Evolutionary conservation across 2,113 vertebrate genomes (phyloP).

Genomic region (Thamnophis sirtalis): DNA sequence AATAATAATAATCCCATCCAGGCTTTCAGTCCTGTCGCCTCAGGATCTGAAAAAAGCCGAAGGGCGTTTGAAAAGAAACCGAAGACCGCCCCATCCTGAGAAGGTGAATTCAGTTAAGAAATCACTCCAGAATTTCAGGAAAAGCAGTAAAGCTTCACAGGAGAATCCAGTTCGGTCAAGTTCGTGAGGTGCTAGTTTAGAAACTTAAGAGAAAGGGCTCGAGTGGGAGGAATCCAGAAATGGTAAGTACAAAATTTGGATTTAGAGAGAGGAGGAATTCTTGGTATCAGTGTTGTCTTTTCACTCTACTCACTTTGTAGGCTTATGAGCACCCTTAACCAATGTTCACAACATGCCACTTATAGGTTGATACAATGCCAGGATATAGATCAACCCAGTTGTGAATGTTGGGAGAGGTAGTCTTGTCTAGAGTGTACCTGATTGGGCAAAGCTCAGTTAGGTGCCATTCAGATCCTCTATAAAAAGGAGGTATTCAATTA

Average conservation of each 20-base stretch:
- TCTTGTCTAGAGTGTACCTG: not conserved
- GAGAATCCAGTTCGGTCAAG: not conserved
- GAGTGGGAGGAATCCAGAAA: not conserved
- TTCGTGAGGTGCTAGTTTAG: not conserved
- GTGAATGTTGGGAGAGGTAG: not conserved
- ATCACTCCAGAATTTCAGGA: not conserved
- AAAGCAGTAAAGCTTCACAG: not conserved
- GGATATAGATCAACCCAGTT: not conserved
- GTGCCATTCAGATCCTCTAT: not conserved
- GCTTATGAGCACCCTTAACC: not conserved
- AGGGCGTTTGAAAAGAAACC: not conserved
- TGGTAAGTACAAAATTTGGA: not conserved
- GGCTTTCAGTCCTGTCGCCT: not conserved
- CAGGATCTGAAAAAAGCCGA: not conserved
- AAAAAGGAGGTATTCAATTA: not conserved
- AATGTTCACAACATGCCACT: not conserved
- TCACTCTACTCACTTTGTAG: not conserved
- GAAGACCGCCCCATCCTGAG: not conserved
- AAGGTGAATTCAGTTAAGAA: not conserved
- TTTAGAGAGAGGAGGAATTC: not conserved
- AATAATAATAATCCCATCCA: not conserved
- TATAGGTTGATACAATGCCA: not conserved
- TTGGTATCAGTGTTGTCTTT: not conserved
- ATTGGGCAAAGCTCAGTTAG: not conserved
- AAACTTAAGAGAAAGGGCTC: not conserved